Percentiles rank a stretch among this genome's conserved stretches.
phyloP scores from a whole-genome alignment of 2,797 vertebrate species.

The Sphenopsis melanotis region DNA sequence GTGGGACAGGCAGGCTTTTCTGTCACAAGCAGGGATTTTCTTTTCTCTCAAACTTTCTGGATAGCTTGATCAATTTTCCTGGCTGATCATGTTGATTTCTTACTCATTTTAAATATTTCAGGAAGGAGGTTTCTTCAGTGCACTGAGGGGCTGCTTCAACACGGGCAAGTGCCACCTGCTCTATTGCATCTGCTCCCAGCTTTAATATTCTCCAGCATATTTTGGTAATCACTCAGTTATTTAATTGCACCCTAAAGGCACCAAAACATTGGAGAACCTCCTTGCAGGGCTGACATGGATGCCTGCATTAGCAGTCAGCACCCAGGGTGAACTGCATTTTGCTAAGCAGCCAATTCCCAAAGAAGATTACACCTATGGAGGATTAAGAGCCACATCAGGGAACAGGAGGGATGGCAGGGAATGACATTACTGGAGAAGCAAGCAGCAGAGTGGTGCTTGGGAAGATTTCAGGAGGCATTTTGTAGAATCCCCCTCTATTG shows the following conservation, averaged over 20 bases:
- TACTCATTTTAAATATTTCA: conserved; percentile 20
- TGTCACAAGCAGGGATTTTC: not conserved
- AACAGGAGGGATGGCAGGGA: not conserved
- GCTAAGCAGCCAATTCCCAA: conserved; percentile 8
- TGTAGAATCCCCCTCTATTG: not conserved
- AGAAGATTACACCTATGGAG: conserved; percentile 38
- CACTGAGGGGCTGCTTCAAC: not conserved
- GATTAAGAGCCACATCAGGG: conserved; percentile 5
- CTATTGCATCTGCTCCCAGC: conserved; percentile 32
- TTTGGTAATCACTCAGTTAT: conserved; percentile 22
- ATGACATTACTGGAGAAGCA: not conserved
- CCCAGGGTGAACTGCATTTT: conserved; percentile 15
- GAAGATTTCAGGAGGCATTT: not conserved
- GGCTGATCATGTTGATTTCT: conserved; percentile 3
- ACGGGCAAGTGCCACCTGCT: not conserved
- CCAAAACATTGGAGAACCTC: not conserved
- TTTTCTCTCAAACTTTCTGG: not conserved
- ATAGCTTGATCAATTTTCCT: not conserved
- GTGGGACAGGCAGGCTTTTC: not conserved
- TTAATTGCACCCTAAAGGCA: conserved; percentile 43
- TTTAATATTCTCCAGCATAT: conserved; percentile 30
- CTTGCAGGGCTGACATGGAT: not conserved
- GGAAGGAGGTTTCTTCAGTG: not conserved
- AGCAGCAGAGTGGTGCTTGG: not conserved
- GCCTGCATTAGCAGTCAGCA: not conserved